phyloP scores from a whole-genome alignment of 1,140 invertebrate genomes.

The Platyura marginata region DNA sequence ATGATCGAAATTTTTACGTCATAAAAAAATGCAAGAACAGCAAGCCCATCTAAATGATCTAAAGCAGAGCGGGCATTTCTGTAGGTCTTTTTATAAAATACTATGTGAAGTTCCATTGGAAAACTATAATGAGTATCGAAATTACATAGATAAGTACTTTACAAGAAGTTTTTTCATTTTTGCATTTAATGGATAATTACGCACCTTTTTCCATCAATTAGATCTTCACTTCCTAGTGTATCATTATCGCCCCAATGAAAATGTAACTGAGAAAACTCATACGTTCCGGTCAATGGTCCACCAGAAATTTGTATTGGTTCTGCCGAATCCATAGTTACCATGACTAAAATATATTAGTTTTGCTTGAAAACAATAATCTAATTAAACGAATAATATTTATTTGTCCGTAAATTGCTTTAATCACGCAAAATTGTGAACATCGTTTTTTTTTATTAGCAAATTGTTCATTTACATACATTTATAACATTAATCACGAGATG shows the following conservation, averaged over 20 bases:
- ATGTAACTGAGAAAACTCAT: conserved; percentile 58
- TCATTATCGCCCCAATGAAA: conserved; percentile 68
- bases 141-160: not conserved
- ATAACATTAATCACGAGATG: too few species aligned
- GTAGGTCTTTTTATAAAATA: conserved; percentile 63
- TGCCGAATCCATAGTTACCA: conserved; percentile 8
- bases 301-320: conserved; percentile 34
- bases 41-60: conserved; percentile 48
- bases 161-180: not conserved
- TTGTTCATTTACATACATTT: too few species aligned
- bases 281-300: conserved; percentile 48
- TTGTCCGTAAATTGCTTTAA: too few species aligned
- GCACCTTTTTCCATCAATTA: conserved; percentile 36
- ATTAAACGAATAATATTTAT: too few species aligned
- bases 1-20: too few species aligned
- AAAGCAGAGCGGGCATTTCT: conserved; percentile 38
- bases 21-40: conserved; percentile 70
- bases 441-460: too few species aligned
- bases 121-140: conserved; percentile 32
- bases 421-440: too few species aligned
- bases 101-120: conserved; percentile 69
- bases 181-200: not conserved
- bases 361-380: too few species aligned
- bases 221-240: conserved; percentile 69
- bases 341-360: too few species aligned